Percentiles rank a stretch among this genome's conserved stretches.
These are phyloP conservation scores for Musca domestica DNA, from an alignment of 1,140 invertebrate genomes.

Conservation along the genomic window DNA sequence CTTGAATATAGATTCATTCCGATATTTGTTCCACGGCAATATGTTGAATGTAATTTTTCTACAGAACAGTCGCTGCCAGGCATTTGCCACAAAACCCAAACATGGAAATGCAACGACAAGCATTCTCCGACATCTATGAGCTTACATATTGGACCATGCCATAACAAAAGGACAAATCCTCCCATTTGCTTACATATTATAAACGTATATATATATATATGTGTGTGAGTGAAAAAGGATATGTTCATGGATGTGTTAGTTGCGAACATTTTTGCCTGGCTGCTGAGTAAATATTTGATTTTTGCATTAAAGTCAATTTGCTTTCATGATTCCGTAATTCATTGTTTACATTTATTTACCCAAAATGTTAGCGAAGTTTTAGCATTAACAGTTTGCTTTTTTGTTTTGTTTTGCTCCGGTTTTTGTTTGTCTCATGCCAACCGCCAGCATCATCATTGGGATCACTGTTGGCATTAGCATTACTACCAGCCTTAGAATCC, in stretches of 20 bases:
- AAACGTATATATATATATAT: no score
- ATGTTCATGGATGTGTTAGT: neutral
- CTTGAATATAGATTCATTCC: no score
- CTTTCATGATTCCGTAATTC: slow-evolving; percentile 34
- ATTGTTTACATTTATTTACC: slow-evolving; percentile 29
- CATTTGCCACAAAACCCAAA: slow-evolving; percentile 1
- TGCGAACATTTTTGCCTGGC: slow-evolving; percentile 4
- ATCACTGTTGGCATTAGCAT: neutral
- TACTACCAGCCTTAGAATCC: neutral
- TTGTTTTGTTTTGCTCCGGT: no score
- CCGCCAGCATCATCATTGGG: neutral
- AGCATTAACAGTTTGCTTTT: neutral
- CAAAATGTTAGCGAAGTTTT: slow-evolving; percentile 11
- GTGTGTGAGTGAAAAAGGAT: neutral
- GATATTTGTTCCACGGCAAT: neutral
- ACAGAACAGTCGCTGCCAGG: neutral
- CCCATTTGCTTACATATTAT: neutral
- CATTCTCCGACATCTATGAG: no score
- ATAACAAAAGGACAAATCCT: neutral
- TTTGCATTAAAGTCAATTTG: slow-evolving; percentile 35
- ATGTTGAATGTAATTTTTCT: neutral
- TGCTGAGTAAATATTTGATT: slow-evolving; percentile 32
- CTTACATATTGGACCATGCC: no score
- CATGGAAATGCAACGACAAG: no score
- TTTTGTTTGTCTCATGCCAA: neutral